Base-by-base conservation (phyloP, 1,140 invertebrate species). In the Araneus ventricosus region DNA sequence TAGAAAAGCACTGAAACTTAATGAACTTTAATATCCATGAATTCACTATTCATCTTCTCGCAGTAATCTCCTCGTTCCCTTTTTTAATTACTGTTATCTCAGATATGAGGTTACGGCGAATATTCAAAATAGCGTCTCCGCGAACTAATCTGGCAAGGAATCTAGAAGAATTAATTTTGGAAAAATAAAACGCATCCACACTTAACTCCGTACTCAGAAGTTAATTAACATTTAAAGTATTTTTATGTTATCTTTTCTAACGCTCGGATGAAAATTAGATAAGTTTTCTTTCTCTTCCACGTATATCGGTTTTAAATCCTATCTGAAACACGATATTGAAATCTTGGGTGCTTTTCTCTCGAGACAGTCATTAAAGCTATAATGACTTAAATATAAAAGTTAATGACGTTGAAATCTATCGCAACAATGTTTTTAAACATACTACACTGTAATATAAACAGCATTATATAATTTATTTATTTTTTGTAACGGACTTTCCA, bases 171-270 rank as follows among this genome's bases (percentile, higher is more conserved):
- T 34, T 34, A 37, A 14, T 4, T 75, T 75, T 75, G 4, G 24
- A 27, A 37, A 37, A 37, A 75, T 20, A 34, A 75, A 34, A 75
- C 5, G 17, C 70, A 20, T 34, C 27, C 70, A 75, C 70, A 37
- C 30, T 75, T 75, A 34, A 14, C 34, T 4, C 17, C 2, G 30
- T 17, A 20, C 70, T 37, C 27, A 37, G 17, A 75, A 75, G 70
- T 75, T 75, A 75, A 75, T 75, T 75, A 75, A 75, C 34, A 75
- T 75, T 75, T 27, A 37, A 75, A 34, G 70, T 30, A 34, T 37
- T 75, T 63, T 63, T 75, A 20, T 37, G 63, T 8, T 67, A 27
- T 24, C 2, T 8, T 63, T n/a, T n/a, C 10, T 67, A 27, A 67
- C 63, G n/a, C 63, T 27, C 1, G 24, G 14, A 27, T 27, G 27